Evolutionary conservation across 2,888 invertebrate species (phyloP), one percentile per base, ranked within the genome.

Genomic region (Cylloceria caligata): DNA sequence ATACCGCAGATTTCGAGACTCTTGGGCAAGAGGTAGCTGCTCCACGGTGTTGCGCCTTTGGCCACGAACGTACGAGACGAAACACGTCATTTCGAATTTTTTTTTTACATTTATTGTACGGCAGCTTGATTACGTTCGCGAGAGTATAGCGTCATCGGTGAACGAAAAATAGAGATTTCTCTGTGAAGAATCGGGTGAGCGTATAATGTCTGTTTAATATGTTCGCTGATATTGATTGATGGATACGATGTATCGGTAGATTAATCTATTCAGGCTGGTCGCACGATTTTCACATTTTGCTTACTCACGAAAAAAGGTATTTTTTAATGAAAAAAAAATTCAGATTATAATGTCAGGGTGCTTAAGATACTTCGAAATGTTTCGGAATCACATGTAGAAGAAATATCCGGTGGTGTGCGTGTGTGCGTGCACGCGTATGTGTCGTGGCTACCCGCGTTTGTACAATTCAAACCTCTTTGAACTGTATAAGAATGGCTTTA

Each of bases 1-100:
- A 85, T 80, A 81, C 72, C 72, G 60, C 19, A 80, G 80, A 82
- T 83, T 81, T 81, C 79, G 79, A 78, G 65, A 57, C 73, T 60
- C 75, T 68, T 68, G 16, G 82, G 62, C 74, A 74, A 42, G 69
- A 82, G 74, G 82, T 79, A 75, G 78, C 78, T 60, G 76, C 16
- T 30, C 60, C 9, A 47, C 64, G 71, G 64, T 19, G 64, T 52
- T 68, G 7, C 11, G 74, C 74, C 80, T 80, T 69, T 71, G 80
- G 75, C 80, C 16, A 60, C 30, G 19, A 34, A 34, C 60, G 16
- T 34, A 60, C 60, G 36, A 60, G 60, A 60, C 60, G 55, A 34
- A 19, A 36, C 60, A 34, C 60, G 57, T 57, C 57, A 57, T 57
- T 57, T 27, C 16, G 30, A n/a, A 3, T 55, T 55, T 45, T 45